A percentile compares a stretch with the other conserved stretches of the same genome.
These are phyloP conservation scores for Drosophila orosa DNA, from an alignment of 1,140 invertebrate genomes.

Conservation along the genomic window DNA sequence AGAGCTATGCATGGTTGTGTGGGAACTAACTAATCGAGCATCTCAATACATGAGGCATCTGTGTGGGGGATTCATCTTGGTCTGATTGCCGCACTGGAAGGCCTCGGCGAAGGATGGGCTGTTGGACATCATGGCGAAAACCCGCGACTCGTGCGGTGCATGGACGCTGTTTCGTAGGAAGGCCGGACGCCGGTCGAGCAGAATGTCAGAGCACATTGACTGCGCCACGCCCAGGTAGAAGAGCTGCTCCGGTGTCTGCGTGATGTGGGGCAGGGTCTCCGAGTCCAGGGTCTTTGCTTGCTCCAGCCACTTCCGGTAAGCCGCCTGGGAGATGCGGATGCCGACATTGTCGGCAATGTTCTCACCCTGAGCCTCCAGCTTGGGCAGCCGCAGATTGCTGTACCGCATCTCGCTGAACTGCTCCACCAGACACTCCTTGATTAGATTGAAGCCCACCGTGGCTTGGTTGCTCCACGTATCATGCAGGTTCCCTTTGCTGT, in stretches of 20 bases:
- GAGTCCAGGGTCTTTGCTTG: constrained; percentile 84
- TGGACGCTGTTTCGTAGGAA: constrained; percentile 90
- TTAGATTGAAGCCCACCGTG: constrained; percentile 92
- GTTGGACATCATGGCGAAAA: constrained; percentile 95
- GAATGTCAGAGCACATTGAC: constrained; percentile 73
- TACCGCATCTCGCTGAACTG: constrained; percentile 92
- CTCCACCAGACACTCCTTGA: constrained; percentile 94
- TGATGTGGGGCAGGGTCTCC: constrained; percentile 90
- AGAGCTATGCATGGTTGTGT: not conserved
- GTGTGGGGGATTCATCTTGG: constrained; percentile 94
- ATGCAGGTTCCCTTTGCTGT: constrained; percentile 88
- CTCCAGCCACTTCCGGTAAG: constrained; percentile 88
- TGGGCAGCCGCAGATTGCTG: constrained; percentile 88
- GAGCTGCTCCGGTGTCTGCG: constrained; percentile 91
- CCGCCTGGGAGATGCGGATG: constrained; percentile 94
- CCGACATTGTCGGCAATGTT: constrained; percentile 98
- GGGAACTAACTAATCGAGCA: not conserved
- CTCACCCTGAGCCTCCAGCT: constrained; percentile 91
- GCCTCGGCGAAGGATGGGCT: constrained; percentile 92
- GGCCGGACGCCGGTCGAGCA: constrained; percentile 5
- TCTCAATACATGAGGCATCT: constrained; percentile 93
- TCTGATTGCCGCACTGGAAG: constrained; percentile 91
- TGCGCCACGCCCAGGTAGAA: constrained; percentile 97
- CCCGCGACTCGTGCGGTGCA: constrained; percentile 90
- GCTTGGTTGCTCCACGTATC: constrained; percentile 95